Evolutionary conservation across 2,888 invertebrate genomes (phyloP).

Genomic region (Pandemis cinnamomeana): DNA sequence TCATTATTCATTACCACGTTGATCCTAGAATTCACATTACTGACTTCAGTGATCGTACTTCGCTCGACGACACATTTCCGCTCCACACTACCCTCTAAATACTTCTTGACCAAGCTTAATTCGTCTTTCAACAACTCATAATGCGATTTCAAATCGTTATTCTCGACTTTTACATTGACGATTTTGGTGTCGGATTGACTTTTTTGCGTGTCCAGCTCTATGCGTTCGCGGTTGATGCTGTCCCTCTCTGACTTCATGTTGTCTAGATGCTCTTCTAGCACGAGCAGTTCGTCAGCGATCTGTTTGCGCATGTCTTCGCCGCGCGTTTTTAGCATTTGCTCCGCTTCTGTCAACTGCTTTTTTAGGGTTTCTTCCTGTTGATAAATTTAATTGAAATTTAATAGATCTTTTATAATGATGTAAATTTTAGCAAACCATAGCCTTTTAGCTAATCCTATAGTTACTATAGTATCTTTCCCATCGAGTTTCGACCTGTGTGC

Average conservation of each 20-base stretch:
- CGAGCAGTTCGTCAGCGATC: conserved; percentile 64
- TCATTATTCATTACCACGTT: conserved; percentile 62
- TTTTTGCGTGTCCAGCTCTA: conserved; percentile 55
- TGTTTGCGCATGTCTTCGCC: conserved; percentile 72
- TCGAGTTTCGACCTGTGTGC: no score
- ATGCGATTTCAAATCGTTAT: conserved; percentile 54
- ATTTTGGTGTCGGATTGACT: conserved; percentile 22
- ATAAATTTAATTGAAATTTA: conserved; percentile 2
- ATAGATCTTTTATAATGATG: no score
- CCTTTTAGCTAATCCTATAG: no score
- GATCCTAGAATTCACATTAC: conserved; percentile 46
- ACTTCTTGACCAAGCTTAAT: conserved; percentile 59
- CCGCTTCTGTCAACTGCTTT: conserved; percentile 64
- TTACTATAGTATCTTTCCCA: no score
- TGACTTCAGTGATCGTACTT: conserved; percentile 59
- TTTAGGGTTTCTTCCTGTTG: conserved; percentile 69
- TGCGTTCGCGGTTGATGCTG: conserved; percentile 60
- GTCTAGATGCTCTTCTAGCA: conserved; percentile 63
- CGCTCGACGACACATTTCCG: conserved; percentile 62
- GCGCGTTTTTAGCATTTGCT: conserved; percentile 58
- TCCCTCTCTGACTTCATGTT: conserved; percentile 68
- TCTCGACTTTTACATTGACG: conserved; percentile 44
- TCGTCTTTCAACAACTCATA: conserved; percentile 66
- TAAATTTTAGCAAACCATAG: no score
- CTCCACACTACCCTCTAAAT: conserved; percentile 55